Conservation (phyloP, 2,888 invertebrate genomes). For the Ormia ochracea region DNA sequence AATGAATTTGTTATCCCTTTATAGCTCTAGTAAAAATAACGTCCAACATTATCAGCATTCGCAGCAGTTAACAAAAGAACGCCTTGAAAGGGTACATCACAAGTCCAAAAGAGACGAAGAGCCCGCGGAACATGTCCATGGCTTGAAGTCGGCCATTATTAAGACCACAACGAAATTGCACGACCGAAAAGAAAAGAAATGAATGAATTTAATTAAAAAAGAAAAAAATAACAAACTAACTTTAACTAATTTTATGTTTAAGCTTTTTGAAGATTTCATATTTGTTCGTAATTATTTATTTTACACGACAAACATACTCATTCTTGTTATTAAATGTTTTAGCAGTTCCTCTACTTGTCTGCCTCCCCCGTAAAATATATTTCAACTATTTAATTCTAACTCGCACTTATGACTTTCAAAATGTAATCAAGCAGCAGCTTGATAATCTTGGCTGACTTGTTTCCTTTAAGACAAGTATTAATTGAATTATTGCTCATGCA, state of each 20-base stretch:
- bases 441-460: conserved; percentile 1
- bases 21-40: conserved; percentile 74
- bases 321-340: not conserved
- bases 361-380: conserved; percentile 19
- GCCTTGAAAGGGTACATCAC: conserved; percentile 42
- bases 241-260: not conserved
- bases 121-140: conserved; percentile 47
- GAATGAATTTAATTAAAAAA: conserved; percentile 10
- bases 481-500: conserved; percentile 43
- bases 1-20: not conserved
- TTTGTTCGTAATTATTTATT: conserved; percentile 16
- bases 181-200: conserved; percentile 54
- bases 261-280: not conserved
- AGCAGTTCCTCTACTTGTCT: conserved; percentile 54
- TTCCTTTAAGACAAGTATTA: conserved; percentile 50
- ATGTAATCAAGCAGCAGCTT: not conserved
- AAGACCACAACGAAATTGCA: conserved; percentile 55
- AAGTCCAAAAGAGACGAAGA: conserved; percentile 70
- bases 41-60: conserved; percentile 61
- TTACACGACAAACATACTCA: conserved; percentile 13
- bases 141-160: conserved; percentile 58
- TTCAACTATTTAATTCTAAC: conserved; percentile 47
- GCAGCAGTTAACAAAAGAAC: conserved; percentile 33
- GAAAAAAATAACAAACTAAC: conserved; percentile 18
- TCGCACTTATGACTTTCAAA: conserved; percentile 51